Evolutionary conservation across 2,888 invertebrate species (phyloP).

Genomic region (Drosophila melanosoma): DNA sequence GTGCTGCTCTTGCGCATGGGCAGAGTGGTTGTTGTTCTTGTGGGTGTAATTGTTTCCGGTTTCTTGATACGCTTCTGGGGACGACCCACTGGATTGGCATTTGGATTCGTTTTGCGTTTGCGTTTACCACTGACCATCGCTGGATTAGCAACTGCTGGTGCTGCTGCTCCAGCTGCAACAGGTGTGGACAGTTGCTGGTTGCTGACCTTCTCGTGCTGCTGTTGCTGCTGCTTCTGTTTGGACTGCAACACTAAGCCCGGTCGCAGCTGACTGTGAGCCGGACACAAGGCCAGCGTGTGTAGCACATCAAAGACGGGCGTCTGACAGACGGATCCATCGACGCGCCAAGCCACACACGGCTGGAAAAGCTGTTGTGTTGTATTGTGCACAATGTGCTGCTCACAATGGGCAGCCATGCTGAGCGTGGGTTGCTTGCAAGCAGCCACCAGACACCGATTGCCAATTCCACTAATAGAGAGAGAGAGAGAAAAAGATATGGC

Average conservation of each 20-base stretch:
- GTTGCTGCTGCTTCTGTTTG: conserved; percentile 9
- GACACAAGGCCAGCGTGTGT: conserved; percentile 93
- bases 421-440: conserved; percentile 81
- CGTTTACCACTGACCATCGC: conserved; percentile 41
- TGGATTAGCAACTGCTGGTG: conserved; percentile 10
- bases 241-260: conserved; percentile 86
- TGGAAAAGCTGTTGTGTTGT: conserved; percentile 93
- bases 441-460: conserved; percentile 79
- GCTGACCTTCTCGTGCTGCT: conserved; percentile 7
- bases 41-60: conserved; percentile 26
- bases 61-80: conserved; percentile 87
- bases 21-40: conserved; percentile 10
- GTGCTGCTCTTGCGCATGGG: conserved; percentile 81
- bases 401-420: conserved; percentile 90
- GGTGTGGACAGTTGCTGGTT: conserved; percentile 17
- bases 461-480: conserved; percentile 58
- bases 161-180: conserved; percentile 28
- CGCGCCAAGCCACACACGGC: conserved; percentile 92
- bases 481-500: background rate
- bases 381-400: conserved; percentile 93
- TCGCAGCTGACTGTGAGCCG: conserved; percentile 93
- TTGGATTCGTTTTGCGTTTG: conserved; percentile 73
- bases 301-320: conserved; percentile 91
- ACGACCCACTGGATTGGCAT: conserved; percentile 82
- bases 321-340: conserved; percentile 91